Evolutionary conservation across 1,140 invertebrate species (phyloP).

Genomic region (Lineus longissimus): DNA sequence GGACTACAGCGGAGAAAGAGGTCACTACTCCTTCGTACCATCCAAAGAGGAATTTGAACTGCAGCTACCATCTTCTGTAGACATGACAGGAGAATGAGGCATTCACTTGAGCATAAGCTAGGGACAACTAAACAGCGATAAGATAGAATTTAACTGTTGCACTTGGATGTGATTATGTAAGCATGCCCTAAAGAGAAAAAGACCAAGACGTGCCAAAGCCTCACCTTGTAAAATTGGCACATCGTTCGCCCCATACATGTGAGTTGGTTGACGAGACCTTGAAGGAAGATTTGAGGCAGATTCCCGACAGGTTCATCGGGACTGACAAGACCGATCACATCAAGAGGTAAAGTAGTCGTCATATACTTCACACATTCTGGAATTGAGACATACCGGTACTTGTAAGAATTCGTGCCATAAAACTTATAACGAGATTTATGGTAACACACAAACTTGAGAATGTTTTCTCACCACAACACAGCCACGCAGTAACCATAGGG

Average conservation of each 20-base stretch:
- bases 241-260: constrained; percentile 31
- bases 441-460: neutral
- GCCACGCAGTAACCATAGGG: neutral
- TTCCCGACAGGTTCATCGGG: constrained; percentile 28
- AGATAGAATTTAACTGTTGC: no score
- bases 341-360: constrained; percentile 48
- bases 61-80: neutral
- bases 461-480: neutral
- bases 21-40: no score
- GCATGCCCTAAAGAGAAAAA: no score
- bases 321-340: constrained; percentile 68
- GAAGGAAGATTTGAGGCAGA: constrained; percentile 22
- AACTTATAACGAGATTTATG: neutral
- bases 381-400: constrained; percentile 22
- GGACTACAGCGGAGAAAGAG: no score
- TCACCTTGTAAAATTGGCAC: constrained; percentile 34
- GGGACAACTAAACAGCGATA: no score
- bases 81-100: no score
- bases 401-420: neutral
- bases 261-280: constrained; percentile 32
- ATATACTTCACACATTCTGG: constrained; percentile 52
- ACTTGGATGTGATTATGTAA: no score
- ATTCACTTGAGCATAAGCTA: no score
- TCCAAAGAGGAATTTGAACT: no score
- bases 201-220: neutral